Base-by-base conservation (phyloP, 2,113 vertebrate species). In the Phalacrocorax pelagicus region DNA sequence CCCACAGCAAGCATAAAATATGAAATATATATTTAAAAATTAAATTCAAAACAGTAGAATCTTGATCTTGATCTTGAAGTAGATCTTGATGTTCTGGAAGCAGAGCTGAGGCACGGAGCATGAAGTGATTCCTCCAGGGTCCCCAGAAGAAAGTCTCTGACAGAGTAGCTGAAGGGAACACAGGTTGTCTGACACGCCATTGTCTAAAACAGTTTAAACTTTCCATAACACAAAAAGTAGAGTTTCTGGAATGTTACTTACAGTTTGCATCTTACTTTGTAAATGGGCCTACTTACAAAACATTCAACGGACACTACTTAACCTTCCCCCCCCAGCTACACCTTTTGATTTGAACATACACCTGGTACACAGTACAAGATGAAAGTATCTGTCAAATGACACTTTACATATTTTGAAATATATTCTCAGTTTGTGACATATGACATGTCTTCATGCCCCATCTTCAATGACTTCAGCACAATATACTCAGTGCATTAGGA, bases 51-150 rank as follows among this genome's bases (percentile, higher is more conserved):
- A 47, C 18, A 32, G 18, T 51, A 44, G 12, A 29, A 55, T 18
- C 26, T 40, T 58, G 10, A 80, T 51, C 38, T 38, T 38, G 38
- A 38, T 38, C 38, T 38, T 38, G 38, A 38, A 38, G 38, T 38
- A 38, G 38, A 55, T 18, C 26, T 40, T 58, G 10, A 80, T 51
- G 10, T 47, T 83, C 38, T 92, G 63, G 79, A 77, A 63, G 51
- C 14, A 81, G 8, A 82, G 17, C 30, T 54, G 42, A 83, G 58
- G n/a, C 11, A 51, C 0, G 0, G 44, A 26, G 6, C 12, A 7
- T 15, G 7, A 73, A 86, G 32, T 34, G 74, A 46, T 72, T 92
- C 19, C 71, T 75, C 21, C 15, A 18, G 6, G 32, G 7, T 44
- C 82, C 49, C 42, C 46, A 57, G 30, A 59, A 77, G 15, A 46